Percentiles rank a stretch among this genome's conserved stretches.
Evolutionary conservation across 2,888 invertebrate genomes (phyloP).

Genomic region (Stenolophus ochropezus): DNA sequence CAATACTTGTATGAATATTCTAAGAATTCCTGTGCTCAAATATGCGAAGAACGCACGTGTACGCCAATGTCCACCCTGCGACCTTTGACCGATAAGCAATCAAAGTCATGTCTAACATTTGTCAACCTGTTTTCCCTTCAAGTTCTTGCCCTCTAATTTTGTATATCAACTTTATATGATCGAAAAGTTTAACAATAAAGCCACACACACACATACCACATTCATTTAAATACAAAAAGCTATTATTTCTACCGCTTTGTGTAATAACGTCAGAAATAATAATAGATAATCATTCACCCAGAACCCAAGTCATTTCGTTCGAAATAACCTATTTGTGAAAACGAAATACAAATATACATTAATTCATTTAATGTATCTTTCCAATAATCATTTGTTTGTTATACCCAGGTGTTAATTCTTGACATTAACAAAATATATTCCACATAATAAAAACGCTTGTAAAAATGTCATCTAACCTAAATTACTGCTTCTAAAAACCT

Average conservation of each 20-base stretch:
- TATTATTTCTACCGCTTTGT: background rate
- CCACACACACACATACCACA: background rate
- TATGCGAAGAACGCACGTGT: background rate
- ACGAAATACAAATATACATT: background rate
- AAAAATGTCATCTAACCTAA: too few relatives aligned
- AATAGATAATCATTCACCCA: slow-evolving; percentile 11
- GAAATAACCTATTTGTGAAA: background rate
- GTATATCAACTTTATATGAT: background rate
- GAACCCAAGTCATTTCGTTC: slow-evolving; percentile 11
- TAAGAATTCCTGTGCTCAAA: background rate
- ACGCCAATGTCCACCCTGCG: background rate
- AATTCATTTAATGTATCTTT: background rate
- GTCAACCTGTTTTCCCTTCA: slow-evolving; percentile 14
- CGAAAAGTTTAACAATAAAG: background rate
- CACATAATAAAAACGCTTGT: too few relatives aligned
- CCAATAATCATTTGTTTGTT: background rate
- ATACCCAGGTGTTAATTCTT: background rate
- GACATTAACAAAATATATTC: too few relatives aligned
- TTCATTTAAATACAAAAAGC: slow-evolving; percentile 1
- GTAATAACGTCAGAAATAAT: background rate
- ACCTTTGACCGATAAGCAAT: slow-evolving; percentile 52
- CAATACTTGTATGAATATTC: background rate
- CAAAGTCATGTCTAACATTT: slow-evolving; percentile 40
- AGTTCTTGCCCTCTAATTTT: slow-evolving; percentile 23
- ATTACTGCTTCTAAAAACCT: too few relatives aligned